Evolutionary conservation across 2,888 invertebrate genomes (phyloP).

Genomic region (Myopa tessellatipennis): DNA sequence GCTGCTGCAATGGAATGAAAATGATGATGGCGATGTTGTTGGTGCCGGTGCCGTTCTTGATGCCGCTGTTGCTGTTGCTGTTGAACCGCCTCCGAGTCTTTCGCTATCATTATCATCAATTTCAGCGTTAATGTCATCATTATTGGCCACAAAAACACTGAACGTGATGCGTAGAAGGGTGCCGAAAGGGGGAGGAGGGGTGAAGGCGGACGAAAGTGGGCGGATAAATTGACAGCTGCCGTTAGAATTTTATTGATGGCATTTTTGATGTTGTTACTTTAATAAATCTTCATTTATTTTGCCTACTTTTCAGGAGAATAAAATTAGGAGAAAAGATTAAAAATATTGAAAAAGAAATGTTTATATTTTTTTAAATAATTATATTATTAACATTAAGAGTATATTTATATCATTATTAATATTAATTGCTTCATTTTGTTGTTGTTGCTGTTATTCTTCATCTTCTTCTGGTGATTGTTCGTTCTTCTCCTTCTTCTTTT

Average conservation of each 20-base stretch:
- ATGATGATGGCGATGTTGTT: neutral
- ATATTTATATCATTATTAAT: neutral
- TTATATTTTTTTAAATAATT: neutral
- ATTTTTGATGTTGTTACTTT: no score
- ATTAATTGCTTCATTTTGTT: neutral
- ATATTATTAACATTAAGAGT: no score
- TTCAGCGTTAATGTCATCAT: constrained; percentile 23
- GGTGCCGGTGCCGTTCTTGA: neutral
- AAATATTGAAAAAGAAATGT: neutral
- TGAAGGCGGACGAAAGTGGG: neutral
- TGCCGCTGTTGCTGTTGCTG: neutral
- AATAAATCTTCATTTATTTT: no score
- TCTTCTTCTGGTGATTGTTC: neutral
- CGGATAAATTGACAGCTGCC: no score
- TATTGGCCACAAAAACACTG: neutral
- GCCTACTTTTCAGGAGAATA: neutral
- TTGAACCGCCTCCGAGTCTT: neutral
- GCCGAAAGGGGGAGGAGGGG: neutral
- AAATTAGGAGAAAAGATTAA: neutral
- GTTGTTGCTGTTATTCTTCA: neutral
- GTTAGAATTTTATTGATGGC: no score
- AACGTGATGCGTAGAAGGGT: neutral
- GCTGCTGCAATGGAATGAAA: neutral
- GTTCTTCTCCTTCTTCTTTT: neutral
- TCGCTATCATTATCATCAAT: constrained; percentile 8